These are phyloP conservation scores for Sclerodermus sp. DNA, from an alignment of 2,888 invertebrate genomes.

Conservation along the genomic window DNA sequence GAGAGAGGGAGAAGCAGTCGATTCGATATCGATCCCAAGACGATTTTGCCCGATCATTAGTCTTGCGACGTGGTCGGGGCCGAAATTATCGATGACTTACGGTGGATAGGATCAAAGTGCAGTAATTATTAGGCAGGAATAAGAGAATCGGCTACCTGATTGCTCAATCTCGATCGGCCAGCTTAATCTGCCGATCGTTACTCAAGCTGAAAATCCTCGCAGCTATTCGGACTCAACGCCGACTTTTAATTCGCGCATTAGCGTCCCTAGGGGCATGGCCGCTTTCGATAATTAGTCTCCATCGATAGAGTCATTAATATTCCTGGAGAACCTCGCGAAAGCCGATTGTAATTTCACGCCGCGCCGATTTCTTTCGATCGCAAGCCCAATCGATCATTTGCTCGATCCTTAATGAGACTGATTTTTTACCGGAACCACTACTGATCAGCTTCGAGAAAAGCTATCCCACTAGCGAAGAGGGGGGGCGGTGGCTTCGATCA, in stretches of 20 bases:
- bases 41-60: slow-evolving; percentile 34
- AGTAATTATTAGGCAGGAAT: slow-evolving; percentile 32
- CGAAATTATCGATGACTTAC: slow-evolving; percentile 34
- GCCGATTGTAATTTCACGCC: not conserved
- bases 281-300: slow-evolving; percentile 33
- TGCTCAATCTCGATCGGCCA: slow-evolving; percentile 36
- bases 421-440: not conserved
- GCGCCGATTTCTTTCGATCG: not conserved
- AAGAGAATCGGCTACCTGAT: slow-evolving; percentile 41
- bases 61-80: slow-evolving; percentile 14
- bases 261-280: slow-evolving; percentile 18
- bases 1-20: slow-evolving; percentile 14
- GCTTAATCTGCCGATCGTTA: slow-evolving; percentile 42
- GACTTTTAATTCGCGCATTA: slow-evolving; percentile 40
- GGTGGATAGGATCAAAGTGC: slow-evolving; percentile 31
- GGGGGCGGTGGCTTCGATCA: too few relatives aligned
- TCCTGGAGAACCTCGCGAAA: slow-evolving; percentile 4
- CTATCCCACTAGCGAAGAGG: too few relatives aligned
- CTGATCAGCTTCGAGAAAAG: too few relatives aligned
- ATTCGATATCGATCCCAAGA: slow-evolving; percentile 20
- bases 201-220: slow-evolving; percentile 27
- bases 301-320: slow-evolving; percentile 41
- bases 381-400: not conserved
- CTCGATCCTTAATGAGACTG: not conserved
- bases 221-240: slow-evolving; percentile 15